phyloP scores from a whole-genome alignment of 2,797 vertebrate genomes.

The Myotis vivesi region DNA sequence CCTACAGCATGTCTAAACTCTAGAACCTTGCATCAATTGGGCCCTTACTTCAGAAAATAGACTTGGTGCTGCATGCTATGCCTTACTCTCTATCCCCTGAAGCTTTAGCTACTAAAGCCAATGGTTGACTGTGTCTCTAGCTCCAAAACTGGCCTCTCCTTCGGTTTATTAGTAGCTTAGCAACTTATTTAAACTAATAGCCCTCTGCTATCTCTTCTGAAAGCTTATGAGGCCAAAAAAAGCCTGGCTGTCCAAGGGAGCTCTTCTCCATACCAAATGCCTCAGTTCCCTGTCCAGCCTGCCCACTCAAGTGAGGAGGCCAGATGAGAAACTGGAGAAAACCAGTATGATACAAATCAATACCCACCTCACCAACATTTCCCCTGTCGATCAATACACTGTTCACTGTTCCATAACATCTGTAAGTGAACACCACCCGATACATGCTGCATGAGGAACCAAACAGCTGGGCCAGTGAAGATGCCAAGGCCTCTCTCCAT shows the following conservation, averaged over 20 bases:
- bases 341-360: not conserved
- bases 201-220: not conserved
- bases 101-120: not conserved
- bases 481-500: not conserved
- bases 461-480: not conserved
- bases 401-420: not conserved
- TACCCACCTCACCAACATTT: not conserved
- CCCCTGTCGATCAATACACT: not conserved
- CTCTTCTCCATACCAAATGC: not conserved
- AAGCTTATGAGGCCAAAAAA: not conserved
- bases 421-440: not conserved
- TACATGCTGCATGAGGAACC: not conserved
- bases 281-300: not conserved
- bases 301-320: not conserved
- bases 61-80: not conserved
- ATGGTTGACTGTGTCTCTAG: not conserved
- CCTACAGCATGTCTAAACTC: not conserved
- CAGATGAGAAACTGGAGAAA: slow-evolving; percentile 2
- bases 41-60: not conserved
- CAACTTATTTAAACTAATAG: not conserved
- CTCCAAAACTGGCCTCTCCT: not conserved
- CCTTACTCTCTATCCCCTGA: not conserved
- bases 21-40: not conserved
- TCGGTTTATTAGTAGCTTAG: not conserved
- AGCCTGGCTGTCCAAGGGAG: not conserved